Evolutionary conservation across 2,888 invertebrate species (phyloP).

Genomic region (Meiosimyza platycephala): DNA sequence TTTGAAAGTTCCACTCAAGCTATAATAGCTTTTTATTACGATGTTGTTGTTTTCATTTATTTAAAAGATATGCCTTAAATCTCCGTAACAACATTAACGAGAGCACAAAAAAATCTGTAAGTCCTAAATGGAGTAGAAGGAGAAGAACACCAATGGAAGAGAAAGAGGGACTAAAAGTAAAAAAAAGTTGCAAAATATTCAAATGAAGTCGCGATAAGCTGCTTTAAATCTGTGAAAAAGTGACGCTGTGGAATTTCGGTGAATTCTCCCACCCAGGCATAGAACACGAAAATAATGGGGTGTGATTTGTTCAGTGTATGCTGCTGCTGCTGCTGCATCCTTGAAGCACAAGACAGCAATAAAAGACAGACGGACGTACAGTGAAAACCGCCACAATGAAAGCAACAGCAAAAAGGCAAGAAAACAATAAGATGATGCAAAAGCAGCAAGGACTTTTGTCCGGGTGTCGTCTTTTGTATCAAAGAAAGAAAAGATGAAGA

Average conservation of each 20-base stretch:
- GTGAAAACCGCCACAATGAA: not conserved
- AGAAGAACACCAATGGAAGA: slow-evolving; percentile 16
- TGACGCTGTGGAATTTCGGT: slow-evolving; percentile 48
- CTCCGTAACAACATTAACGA: slow-evolving; percentile 64
- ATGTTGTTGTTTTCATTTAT: slow-evolving; percentile 45
- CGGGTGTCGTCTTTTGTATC: not conserved
- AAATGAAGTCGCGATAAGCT: slow-evolving; percentile 67
- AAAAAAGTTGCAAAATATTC: slow-evolving; percentile 55
- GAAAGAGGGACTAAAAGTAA: slow-evolving; percentile 11
- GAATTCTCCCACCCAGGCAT: slow-evolving; percentile 23
- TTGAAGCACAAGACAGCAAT: slow-evolving; percentile 15
- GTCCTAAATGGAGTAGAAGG: slow-evolving; percentile 10
- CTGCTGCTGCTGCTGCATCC: slow-evolving; percentile 17
- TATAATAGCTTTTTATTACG: slow-evolving; percentile 65
- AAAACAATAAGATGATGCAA: not conserved
- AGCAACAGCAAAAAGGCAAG: slow-evolving; percentile 39
- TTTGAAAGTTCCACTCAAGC: slow-evolving; percentile 50
- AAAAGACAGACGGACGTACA: slow-evolving; percentile 10
- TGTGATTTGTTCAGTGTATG: slow-evolving; percentile 60
- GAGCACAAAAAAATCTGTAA: slow-evolving; percentile 56
- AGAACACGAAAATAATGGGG: slow-evolving; percentile 54
- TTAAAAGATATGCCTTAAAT: slow-evolving; percentile 52
- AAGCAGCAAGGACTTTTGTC: slow-evolving; percentile 33
- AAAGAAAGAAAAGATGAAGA: too few species aligned
- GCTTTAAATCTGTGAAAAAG: slow-evolving; percentile 65